phyloP scores from a whole-genome alignment of 1,140 invertebrate genomes.

The Bicyclus anynana region DNA sequence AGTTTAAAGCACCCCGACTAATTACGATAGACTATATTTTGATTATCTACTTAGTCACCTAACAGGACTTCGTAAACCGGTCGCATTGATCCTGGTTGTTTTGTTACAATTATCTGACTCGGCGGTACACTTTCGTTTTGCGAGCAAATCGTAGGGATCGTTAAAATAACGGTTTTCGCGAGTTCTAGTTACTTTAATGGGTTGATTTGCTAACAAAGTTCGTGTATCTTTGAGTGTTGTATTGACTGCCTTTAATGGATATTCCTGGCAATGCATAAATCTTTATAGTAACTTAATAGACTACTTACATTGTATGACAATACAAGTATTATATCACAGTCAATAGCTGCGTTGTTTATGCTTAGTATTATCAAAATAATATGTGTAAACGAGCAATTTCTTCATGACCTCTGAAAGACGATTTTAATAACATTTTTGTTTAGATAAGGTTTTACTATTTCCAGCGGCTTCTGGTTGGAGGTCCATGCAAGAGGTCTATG shows the following conservation, averaged over 20 bases:
- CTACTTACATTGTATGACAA: neutral
- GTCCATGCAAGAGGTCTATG: too few relatives aligned
- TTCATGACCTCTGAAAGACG: too few relatives aligned
- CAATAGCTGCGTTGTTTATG: too few relatives aligned
- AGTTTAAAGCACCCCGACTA: conserved; percentile 25
- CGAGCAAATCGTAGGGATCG: conserved; percentile 36
- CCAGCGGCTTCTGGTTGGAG: too few relatives aligned
- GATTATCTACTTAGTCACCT: conserved; percentile 58
- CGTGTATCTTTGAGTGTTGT: neutral
- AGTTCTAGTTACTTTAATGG: conserved; percentile 11
- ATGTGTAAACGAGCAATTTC: too few relatives aligned
- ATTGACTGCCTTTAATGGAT: neutral
- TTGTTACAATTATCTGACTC: conserved; percentile 42
- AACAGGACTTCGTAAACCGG: conserved; percentile 42
- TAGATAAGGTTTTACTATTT: too few relatives aligned
- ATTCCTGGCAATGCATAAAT: neutral
- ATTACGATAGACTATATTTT: conserved; percentile 68
- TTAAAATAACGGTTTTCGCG: conserved; percentile 30
- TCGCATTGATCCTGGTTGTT: conserved; percentile 49
- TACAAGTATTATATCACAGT: too few relatives aligned
- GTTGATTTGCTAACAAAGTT: conserved; percentile 6
- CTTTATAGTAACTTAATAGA: neutral
- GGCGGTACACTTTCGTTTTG: conserved; percentile 42
- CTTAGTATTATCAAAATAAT: too few relatives aligned
- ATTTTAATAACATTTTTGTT: too few relatives aligned